phyloP scores from a whole-genome alignment of 1,140 invertebrate species.

The Caenorhabditis elegans region WBcel235 BX284604.4:13287501-13288000 shows the following conservation, averaged over 20 bases:
- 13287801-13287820: background rate
- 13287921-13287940: constrained; percentile 34
- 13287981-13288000: background rate
- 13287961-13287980: constrained; percentile 22
- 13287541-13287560: constrained; percentile 27
- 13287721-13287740: background rate
- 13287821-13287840: background rate
- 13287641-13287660: background rate
- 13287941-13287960: constrained; percentile 25
- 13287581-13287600: constrained; percentile 30
- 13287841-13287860: background rate
- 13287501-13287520: too few species aligned
- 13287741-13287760: background rate
- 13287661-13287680: background rate
- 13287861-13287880: background rate
- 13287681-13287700: background rate
- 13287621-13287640: background rate
- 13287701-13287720: background rate
- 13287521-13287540: constrained; percentile 33
- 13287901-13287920: background rate
- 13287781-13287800: constrained; percentile 4
- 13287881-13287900: background rate
- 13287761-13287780: too few species aligned
- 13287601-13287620: constrained; percentile 26
- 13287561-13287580: constrained; percentile 26